phyloP scores from a whole-genome alignment of 2,113 vertebrate genomes.

The Theristicus caerulescens region DNA sequence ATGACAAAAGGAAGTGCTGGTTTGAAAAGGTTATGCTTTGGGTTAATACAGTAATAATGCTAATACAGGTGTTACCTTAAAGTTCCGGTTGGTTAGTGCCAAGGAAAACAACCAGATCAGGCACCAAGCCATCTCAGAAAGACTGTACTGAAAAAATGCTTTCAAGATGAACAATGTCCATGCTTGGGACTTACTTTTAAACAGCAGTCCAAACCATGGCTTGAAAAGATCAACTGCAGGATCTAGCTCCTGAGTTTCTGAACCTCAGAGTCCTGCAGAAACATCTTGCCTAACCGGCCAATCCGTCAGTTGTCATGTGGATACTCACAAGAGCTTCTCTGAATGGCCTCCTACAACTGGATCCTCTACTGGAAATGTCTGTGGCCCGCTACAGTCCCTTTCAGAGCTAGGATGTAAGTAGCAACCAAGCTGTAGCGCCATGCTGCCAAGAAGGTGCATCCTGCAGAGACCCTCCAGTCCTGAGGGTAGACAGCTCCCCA shows the following conservation, averaged over 20 bases:
- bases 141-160: background rate
- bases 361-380: background rate
- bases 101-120: background rate
- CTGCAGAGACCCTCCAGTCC: background rate
- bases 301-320: background rate
- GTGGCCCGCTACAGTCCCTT: background rate
- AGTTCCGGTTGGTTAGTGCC: background rate
- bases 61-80: background rate
- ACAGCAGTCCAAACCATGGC: background rate
- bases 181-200: background rate
- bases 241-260: background rate
- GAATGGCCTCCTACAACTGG: background rate
- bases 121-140: background rate
- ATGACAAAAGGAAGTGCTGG: background rate
- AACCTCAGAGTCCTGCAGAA: background rate
- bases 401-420: background rate
- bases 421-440: background rate
- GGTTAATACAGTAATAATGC: background rate
- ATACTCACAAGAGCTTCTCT: background rate
- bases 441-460: background rate
- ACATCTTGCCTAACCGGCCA: background rate
- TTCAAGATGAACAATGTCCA: background rate
- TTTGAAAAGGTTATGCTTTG: background rate
- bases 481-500: background rate
- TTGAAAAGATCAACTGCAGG: background rate